phyloP scores from a whole-genome alignment of 1,140 invertebrate genomes.

The Helicoverpa zea region DNA sequence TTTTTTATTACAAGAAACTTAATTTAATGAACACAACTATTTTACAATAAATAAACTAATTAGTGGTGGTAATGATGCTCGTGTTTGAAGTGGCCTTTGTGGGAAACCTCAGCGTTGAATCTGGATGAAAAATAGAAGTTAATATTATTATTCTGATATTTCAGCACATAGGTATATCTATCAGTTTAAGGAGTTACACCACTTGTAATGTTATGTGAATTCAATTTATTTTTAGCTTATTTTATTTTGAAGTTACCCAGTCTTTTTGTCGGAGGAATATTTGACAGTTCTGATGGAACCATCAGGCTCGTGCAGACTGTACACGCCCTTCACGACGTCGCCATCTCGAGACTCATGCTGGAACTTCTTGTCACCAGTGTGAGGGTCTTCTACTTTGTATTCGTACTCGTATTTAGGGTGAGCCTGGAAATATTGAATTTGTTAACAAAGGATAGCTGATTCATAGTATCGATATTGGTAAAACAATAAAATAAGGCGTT shows the following conservation, averaged over 20 bases:
- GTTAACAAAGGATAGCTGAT: too few species aligned
- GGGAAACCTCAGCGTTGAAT: slow-evolving; percentile 84
- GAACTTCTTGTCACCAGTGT: slow-evolving; percentile 87
- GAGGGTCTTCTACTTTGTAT: slow-evolving; percentile 77
- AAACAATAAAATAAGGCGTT: too few species aligned
- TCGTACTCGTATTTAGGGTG: slow-evolving; percentile 63
- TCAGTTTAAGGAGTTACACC: too few species aligned
- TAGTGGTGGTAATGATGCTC: slow-evolving; percentile 53
- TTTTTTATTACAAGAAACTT: slow-evolving; percentile 5
- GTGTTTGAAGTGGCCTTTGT: slow-evolving; percentile 64
- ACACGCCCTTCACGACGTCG: slow-evolving; percentile 87
- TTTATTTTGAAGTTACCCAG: slow-evolving; percentile 66
- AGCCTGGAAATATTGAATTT: slow-evolving; percentile 54
- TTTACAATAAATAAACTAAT: slow-evolving; percentile 2
- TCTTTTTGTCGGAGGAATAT: slow-evolving; percentile 85
- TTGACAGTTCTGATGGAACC: slow-evolving; percentile 86
- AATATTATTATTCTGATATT: neutral
- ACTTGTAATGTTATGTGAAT: too few species aligned
- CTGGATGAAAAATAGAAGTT: slow-evolving; percentile 53
- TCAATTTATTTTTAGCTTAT: too few species aligned
- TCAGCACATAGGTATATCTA: too few species aligned
- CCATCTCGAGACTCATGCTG: slow-evolving; percentile 87
- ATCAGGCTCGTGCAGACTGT: slow-evolving; percentile 87
- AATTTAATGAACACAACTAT: neutral
- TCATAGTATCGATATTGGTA: too few species aligned